Conservation (phyloP, 2,888 invertebrate species). For the Escarpia spicata region DNA sequence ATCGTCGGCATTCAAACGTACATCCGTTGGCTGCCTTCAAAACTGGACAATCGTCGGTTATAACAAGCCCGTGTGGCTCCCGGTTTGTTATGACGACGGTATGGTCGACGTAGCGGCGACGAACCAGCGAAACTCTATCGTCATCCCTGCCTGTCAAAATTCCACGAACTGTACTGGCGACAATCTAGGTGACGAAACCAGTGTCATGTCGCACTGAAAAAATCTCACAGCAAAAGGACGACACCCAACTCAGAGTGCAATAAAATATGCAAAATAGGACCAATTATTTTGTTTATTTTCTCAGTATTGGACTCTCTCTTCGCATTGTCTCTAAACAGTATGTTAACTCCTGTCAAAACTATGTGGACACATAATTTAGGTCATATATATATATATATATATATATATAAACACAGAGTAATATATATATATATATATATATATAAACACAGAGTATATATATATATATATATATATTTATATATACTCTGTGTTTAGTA, state of each 20-base stretch:
- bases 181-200: background rate
- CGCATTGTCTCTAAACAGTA: background rate
- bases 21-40: background rate
- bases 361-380: no score
- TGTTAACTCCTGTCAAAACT: background rate
- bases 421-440: no score
- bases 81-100: background rate
- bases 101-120: background rate
- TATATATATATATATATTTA: constrained; percentile 21
- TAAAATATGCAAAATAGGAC: background rate
- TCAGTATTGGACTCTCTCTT: background rate
- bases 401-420: no score
- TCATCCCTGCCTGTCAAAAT: background rate
- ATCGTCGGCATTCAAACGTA: background rate
- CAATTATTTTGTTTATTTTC: background rate
- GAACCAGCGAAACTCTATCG: background rate
- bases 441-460: no score
- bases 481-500: background rate
- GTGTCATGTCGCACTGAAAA: background rate
- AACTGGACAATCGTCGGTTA: background rate
- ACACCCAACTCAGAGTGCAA: background rate
- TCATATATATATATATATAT: background rate
- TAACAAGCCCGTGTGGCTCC: background rate
- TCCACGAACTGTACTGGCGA: background rate
- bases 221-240: background rate